Evolutionary conservation across 2,797 vertebrate species (phyloP), one percentile per base, ranked within the genome.

Genomic region (Meda fulgida): DNA sequence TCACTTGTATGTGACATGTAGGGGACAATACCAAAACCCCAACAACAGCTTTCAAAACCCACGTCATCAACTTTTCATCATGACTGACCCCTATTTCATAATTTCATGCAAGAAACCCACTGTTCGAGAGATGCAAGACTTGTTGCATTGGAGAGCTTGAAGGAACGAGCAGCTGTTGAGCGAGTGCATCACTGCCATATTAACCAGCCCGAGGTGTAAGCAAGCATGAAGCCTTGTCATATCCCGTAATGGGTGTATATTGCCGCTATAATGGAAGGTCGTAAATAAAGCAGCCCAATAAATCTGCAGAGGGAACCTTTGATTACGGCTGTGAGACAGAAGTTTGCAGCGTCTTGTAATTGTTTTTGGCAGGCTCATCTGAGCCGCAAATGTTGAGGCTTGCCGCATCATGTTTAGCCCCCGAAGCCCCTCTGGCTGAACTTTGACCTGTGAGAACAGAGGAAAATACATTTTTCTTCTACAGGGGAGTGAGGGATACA

Each of bases 201-300:
- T 78, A 76, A 88, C 72, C 84, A 85, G 85, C 66, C 60, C 16
- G 80, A 82, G 89, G 86, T 88, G 86, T 86, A 86, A 78, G 86
- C 72, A 84, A 84, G 85, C 83, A 82, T 79, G 84, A 92, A 92
- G 87, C 78, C 91, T 89, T 93, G 93, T 95, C 94, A 95, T 94
- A 94, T 94, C 93, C 95, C 91, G 94, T 95, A 95, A 95, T 95
- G 93, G 94, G 93, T 93, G 93, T 93, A 94, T 93, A 94, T 95
- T 92, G 92, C 91, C 89, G 90, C 90, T 92, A 92, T 95, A 94
- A 94, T 94, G 94, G 85, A 93, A 94, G 94, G 93, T 94, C 93
- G 91, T 92, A 91, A 86, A 93, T 90, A 93, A 94, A 93, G 92
- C 93, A 94, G 85, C 89, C 91, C 90, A 88, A 95, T 95, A 95